Base-by-base conservation (phyloP, 2,888 invertebrate species). In the Nephrotoma appendiculata region DNA sequence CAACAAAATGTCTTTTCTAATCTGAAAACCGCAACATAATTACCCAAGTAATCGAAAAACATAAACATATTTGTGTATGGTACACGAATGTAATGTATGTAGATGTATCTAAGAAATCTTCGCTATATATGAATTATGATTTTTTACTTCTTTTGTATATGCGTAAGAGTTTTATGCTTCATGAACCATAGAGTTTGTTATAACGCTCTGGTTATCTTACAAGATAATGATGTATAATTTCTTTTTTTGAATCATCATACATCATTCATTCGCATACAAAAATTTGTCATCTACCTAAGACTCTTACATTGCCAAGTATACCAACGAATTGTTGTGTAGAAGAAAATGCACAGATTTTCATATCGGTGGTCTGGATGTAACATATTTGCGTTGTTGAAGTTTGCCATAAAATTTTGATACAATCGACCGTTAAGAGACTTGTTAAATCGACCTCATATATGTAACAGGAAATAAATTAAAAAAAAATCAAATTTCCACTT, bases 201-300 rank as follows among this genome's bases (percentile, higher is more conserved):
- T 42, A 84, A 84, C 84, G 84, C 84, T 84, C 84, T 84, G 84
- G 84, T 84, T 84, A 84, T 42, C 84, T 42, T 84, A 84, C 41
- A 41, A 84, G 42, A 84, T 42, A n/a, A 42, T 42, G 41, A 42
- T 42, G 41, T 84, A 84, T 84, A 84, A 84, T 84, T 84, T 84
- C 43, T 71, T 71, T 71, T 71, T 71, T 71, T 71, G 31, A 71
- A 31, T 19, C 71, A 71, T 71, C 71, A 71, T 71, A 31, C 31
- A 71, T 71, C 19, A 19, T 31, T 71, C 71, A 71, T 71, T 71
- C 71, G 9, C 71, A 31, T 31, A 15, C 11, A 9, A 19, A 19
- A 71, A 71, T 71, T 71, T 71, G 71, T 71, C 71, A 71, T 71
- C 19, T 31, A 71, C 9, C 31, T 52, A 57, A 52, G 6, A 52